A percentile compares a stretch with the other conserved stretches of the same genome.
Evolutionary conservation across 2,797 vertebrate species (phyloP).

Genomic region (Bufotes viridis): DNA sequence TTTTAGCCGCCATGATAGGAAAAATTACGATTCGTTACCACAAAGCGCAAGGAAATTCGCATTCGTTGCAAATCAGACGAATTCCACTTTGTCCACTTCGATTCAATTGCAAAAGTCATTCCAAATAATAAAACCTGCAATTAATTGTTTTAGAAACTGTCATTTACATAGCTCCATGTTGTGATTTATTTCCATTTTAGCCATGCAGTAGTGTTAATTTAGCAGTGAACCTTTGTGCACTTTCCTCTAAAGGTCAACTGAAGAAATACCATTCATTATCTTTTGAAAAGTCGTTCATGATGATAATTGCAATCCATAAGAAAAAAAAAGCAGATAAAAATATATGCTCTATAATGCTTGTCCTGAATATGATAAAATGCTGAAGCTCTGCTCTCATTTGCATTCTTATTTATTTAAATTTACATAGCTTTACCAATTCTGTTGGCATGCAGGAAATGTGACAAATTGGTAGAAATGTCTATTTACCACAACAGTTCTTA

Average conservation of each 20-base stretch:
- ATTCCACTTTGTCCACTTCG: too few relatives aligned
- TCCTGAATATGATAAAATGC: conserved; percentile 28
- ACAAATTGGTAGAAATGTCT: not conserved
- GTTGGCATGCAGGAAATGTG: not conserved
- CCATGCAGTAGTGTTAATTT: not conserved
- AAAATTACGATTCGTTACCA: too few relatives aligned
- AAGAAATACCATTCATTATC: conserved; percentile 31
- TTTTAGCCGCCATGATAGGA: too few relatives aligned
- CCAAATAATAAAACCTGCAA: not conserved
- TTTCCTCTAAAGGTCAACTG: conserved; percentile 31
- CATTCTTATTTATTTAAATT: conserved; percentile 24
- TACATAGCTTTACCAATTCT: not conserved
- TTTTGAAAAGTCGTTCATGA: conserved; percentile 33
- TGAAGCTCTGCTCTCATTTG: not conserved
- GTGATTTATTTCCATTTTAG: conserved; percentile 20
- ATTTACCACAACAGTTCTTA: not conserved
- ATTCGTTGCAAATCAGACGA: too few relatives aligned
- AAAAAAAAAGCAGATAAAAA: conserved; percentile 11
- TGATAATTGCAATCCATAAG: not conserved
- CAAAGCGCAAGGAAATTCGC: too few relatives aligned
- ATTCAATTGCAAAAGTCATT: not conserved
- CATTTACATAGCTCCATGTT: conserved; percentile 6
- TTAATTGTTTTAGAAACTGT: conserved; percentile 6
- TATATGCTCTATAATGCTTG: conserved; percentile 19
- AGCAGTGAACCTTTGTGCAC: conserved; percentile 1